Percentiles rank a stretch among this genome's conserved stretches.
Conservation (phyloP, 2,113 vertebrate genomes). For the Pitta sordida region DNA sequence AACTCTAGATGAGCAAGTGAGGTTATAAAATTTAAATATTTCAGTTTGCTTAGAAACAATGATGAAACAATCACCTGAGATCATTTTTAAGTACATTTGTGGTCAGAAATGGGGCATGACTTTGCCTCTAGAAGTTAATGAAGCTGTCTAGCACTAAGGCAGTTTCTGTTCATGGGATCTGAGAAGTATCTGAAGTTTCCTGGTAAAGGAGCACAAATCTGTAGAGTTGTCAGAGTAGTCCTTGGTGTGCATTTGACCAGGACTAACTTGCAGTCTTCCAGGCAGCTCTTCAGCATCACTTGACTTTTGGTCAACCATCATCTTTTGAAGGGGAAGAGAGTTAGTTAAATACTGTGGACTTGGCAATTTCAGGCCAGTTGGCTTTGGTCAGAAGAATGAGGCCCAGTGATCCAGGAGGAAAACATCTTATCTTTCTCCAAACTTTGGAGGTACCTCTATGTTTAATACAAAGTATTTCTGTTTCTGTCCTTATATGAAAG, state of each 20-base stretch:
- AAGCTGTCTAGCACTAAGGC: neutral
- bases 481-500: neutral
- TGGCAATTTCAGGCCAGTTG: neutral
- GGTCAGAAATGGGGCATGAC: neutral
- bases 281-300: neutral
- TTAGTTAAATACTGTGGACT: neutral
- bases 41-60: neutral
- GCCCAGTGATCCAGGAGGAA: neutral
- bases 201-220: neutral
- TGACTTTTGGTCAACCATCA: neutral
- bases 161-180: neutral
- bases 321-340: neutral
- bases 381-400: neutral
- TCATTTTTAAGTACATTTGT: neutral
- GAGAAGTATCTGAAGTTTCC: neutral
- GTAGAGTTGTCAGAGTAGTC: neutral
- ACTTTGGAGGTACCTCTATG: neutral
- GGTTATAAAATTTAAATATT: neutral
- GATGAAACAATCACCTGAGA: neutral
- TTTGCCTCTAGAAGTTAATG: neutral
- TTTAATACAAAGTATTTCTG: neutral
- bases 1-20: neutral
- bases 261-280: neutral
- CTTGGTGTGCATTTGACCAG: neutral
- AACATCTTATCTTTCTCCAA: neutral